These are phyloP conservation scores for Lytechinus variegatus DNA, from an alignment of 35 echinoderm and acorn worm genomes.

Conservation along the genomic window DNA sequence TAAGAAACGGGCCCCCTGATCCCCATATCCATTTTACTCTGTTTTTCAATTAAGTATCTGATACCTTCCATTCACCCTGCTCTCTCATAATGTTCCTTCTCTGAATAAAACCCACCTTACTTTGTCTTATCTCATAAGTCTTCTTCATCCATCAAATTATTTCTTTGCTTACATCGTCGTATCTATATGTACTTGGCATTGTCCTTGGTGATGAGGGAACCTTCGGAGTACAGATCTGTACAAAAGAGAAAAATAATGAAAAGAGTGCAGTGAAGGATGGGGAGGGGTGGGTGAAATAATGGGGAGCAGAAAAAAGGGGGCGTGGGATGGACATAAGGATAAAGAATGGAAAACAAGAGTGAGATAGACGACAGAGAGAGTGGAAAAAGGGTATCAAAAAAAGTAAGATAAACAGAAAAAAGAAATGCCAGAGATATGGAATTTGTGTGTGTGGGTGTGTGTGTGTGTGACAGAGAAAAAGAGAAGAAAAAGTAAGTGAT, in stretches of 20 bases:
- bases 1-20: too few relatives aligned
- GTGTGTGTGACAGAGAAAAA: neutral
- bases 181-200: neutral
- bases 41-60: neutral
- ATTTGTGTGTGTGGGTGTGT: neutral
- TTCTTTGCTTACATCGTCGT: neutral
- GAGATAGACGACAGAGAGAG: neutral
- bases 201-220: neutral
- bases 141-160: neutral
- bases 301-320: too few relatives aligned
- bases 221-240: neutral
- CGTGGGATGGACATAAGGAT: too few relatives aligned
- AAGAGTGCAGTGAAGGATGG: neutral
- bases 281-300: neutral
- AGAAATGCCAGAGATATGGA: conserved; percentile 10
- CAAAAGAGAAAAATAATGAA: neutral
- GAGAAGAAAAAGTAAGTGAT: neutral
- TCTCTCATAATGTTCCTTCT: neutral
- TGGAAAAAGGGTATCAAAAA: neutral
- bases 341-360: neutral
- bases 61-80: neutral
- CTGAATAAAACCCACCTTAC: neutral
- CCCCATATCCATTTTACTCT: neutral
- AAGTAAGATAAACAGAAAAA: neutral
- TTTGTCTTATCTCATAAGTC: neutral